phyloP scores from a whole-genome alignment of 92 coral and sea anemone species.

The Bergia sp. region DNA sequence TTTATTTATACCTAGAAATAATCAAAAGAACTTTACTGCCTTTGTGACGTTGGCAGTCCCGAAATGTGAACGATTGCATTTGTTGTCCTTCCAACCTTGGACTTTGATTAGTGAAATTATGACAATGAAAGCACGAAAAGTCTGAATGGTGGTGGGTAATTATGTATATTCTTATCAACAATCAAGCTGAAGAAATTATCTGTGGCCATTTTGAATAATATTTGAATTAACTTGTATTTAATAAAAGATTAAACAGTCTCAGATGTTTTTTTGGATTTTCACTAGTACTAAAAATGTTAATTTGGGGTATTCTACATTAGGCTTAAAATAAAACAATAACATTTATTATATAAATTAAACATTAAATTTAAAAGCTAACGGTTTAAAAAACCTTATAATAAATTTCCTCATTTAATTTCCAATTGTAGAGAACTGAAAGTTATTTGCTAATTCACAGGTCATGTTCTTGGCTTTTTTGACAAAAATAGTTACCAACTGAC shows the following conservation, averaged over 20 bases:
- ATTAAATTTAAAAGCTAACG: background rate
- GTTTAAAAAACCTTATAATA: too few species aligned
- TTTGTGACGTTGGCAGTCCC: too few species aligned
- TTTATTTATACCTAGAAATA: background rate
- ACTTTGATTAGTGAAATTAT: background rate
- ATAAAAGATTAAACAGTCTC: conserved; percentile 12
- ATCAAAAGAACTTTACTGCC: background rate
- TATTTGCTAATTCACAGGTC: too few species aligned
- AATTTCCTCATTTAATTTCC: too few species aligned
- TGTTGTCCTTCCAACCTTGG: background rate
- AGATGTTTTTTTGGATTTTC: background rate
- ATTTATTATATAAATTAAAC: background rate
- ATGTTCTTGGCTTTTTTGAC: too few species aligned
- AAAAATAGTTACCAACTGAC: too few species aligned
- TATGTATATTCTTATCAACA: background rate
- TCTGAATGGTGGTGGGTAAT: background rate
- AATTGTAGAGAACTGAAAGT: too few species aligned
- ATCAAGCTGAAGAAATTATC: background rate
- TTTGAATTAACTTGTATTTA: background rate
- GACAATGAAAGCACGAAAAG: background rate
- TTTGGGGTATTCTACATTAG: background rate
- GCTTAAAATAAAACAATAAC: background rate
- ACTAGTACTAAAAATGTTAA: background rate
- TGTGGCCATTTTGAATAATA: background rate
- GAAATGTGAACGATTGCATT: background rate